These are phyloP conservation scores for Drosophila tanythrix DNA, from an alignment of 2,888 invertebrate genomes.

Conservation along the genomic window DNA sequence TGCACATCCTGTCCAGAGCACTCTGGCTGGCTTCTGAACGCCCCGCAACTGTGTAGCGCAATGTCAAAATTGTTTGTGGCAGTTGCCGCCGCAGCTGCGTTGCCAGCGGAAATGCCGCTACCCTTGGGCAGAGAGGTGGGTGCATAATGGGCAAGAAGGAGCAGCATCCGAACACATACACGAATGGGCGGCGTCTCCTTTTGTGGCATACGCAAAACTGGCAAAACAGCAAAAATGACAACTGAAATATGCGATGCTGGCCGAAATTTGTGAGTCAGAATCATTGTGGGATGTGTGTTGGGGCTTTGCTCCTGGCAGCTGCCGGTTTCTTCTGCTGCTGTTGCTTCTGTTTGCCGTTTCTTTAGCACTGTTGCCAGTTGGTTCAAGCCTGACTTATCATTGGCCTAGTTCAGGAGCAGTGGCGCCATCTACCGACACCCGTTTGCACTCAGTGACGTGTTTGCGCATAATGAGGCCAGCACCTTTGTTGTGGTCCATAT, in stretches of 20 bases:
- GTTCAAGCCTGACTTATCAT: constrained; percentile 47
- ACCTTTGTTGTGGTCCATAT: constrained; percentile 61
- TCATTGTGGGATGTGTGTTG: constrained; percentile 28
- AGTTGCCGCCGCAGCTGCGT: constrained; percentile 70
- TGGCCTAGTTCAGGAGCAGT: constrained; percentile 23
- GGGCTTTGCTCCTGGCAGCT: constrained; percentile 41
- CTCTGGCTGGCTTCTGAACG: constrained; percentile 29
- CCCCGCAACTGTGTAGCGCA: constrained; percentile 52
- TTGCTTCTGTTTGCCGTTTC: constrained; percentile 9
- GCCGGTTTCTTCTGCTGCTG: constrained; percentile 13
- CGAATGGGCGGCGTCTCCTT: constrained; percentile 34
- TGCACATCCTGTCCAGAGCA: constrained; percentile 74
- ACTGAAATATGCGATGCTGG: constrained; percentile 71
- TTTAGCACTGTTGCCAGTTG: constrained; percentile 5
- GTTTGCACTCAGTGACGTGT: constrained; percentile 46
- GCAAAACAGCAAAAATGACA: constrained; percentile 76
- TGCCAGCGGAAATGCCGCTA: constrained; percentile 74
- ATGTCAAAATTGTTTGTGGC: constrained; percentile 79
- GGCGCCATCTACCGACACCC: constrained; percentile 19
- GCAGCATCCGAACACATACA: constrained; percentile 3
- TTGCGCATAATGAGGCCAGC: constrained; percentile 62
- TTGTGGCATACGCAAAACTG: constrained; percentile 68
- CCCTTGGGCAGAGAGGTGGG: constrained; percentile 19
- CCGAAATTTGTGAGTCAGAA: constrained; percentile 56
- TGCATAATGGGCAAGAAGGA: background rate